Percentiles rank a stretch among this genome's conserved stretches.
These are phyloP conservation scores for Agrotis segetum DNA, from an alignment of 2,888 invertebrate genomes.

Conservation along the genomic window DNA sequence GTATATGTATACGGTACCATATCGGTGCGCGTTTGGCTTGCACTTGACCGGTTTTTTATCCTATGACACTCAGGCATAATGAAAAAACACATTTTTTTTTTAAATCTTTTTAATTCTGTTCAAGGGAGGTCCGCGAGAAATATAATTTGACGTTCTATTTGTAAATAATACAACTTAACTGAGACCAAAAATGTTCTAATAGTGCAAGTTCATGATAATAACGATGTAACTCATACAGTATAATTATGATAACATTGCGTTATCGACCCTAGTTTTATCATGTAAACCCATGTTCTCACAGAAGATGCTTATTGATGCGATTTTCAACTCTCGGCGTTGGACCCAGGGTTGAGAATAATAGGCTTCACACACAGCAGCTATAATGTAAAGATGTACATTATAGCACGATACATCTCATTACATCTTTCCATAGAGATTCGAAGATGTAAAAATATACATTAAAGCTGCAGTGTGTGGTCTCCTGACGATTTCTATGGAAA, in stretches of 20 bases:
- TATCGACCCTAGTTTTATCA: conserved; percentile 10
- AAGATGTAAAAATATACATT: too few relatives aligned
- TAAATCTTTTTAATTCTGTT: background rate
- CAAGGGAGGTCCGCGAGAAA: background rate
- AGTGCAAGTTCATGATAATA: background rate
- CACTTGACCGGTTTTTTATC: too few relatives aligned
- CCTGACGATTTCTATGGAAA: too few relatives aligned
- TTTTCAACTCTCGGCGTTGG: background rate
- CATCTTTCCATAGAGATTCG: too few relatives aligned
- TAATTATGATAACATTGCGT: conserved; percentile 1
- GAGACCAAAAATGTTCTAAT: conserved; percentile 16
- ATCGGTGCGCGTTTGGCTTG: too few relatives aligned
- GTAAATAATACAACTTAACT: conserved; percentile 20
- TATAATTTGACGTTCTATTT: background rate
- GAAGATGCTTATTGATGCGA: background rate
- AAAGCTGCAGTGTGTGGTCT: too few relatives aligned
- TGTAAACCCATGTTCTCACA: background rate
- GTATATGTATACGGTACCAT: too few relatives aligned
- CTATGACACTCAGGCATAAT: too few relatives aligned
- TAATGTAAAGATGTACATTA: too few relatives aligned
- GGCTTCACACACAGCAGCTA: too few relatives aligned
- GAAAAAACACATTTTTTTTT: background rate
- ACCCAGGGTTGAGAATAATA: background rate
- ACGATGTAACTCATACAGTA: background rate
- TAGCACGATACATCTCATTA: too few relatives aligned